Evolutionary conservation across 2,888 invertebrate genomes (phyloP).

Genomic region (Hyposoter didymator): DNA sequence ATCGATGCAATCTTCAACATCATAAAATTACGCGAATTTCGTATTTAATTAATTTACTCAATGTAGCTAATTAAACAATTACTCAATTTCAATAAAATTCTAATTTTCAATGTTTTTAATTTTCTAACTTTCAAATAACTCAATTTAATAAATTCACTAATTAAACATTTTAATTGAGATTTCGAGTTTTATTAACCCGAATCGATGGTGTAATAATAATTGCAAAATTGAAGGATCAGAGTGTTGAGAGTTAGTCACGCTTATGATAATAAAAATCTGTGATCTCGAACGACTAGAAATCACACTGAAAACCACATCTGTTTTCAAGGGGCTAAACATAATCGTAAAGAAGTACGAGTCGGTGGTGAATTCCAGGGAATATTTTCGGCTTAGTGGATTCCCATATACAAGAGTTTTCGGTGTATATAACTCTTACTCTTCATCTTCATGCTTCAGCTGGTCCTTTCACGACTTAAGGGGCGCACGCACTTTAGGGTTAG

Average conservation of each 20-base stretch:
- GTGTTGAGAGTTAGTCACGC: background rate
- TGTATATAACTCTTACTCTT: constrained; percentile 24
- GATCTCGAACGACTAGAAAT: background rate
- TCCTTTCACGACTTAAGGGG: constrained; percentile 5
- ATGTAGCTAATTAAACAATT: background rate
- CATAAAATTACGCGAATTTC: too few relatives aligned
- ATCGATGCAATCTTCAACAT: too few relatives aligned
- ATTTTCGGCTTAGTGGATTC: background rate
- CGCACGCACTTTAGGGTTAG: constrained; percentile 22
- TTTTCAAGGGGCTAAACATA: background rate
- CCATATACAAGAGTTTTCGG: constrained; percentile 4
- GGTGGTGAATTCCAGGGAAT: constrained; percentile 15
- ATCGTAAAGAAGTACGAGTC: background rate
- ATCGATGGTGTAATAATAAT: background rate
- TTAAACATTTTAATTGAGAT: too few relatives aligned
- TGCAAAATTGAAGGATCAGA: background rate
- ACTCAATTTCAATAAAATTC: too few relatives aligned
- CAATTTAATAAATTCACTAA: background rate
- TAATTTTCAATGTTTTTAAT: too few relatives aligned
- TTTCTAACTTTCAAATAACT: too few relatives aligned
- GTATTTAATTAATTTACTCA: background rate
- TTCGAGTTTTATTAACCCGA: too few relatives aligned
- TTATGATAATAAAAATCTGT: background rate
- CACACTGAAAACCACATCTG: background rate
- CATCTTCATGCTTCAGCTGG: constrained; percentile 21